Percentiles rank a stretch among this genome's conserved stretches.
phyloP scores from a whole-genome alignment of 2,113 vertebrate species.

The Xiphorhynchus elegans region DNA sequence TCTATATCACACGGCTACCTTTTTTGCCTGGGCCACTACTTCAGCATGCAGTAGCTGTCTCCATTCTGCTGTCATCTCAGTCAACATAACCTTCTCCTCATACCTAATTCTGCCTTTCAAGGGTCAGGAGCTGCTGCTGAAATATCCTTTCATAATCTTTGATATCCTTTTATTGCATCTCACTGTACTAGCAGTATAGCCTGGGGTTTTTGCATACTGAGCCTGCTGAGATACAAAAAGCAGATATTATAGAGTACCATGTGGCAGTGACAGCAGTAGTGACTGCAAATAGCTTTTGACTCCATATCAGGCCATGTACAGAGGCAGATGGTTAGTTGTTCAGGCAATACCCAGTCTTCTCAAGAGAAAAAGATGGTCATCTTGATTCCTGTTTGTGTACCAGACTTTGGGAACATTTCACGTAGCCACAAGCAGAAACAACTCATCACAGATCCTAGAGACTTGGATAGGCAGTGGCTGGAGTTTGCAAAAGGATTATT shows the following conservation, averaged over 20 bases:
- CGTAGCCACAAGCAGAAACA: not conserved
- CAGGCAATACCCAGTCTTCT: not conserved
- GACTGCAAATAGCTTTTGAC: not conserved
- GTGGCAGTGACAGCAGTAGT: not conserved
- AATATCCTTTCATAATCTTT: not conserved
- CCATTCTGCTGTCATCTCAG: not conserved
- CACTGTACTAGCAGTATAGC: not conserved
- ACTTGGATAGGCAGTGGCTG: not conserved
- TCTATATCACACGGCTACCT: not conserved
- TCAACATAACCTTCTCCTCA: not conserved
- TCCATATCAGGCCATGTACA: not conserved
- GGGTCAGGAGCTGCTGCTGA: not conserved
- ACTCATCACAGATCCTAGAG: not conserved
- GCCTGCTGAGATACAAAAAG: not conserved
- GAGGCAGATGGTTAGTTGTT: slow-evolving; percentile 14
- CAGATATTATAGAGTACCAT: not conserved
- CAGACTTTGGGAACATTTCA: not conserved
- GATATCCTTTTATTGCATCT: not conserved
- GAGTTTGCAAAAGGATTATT: not conserved
- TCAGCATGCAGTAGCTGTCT: not conserved
- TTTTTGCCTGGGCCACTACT: not conserved
- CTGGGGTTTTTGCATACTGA: not conserved
- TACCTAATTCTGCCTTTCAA: not conserved
- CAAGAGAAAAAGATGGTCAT: not conserved
- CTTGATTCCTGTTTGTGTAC: not conserved